A percentile compares a stretch with the other conserved stretches of the same genome.
Evolutionary conservation across 2,888 invertebrate species (phyloP).

Genomic region (Camponotus fellah): DNA sequence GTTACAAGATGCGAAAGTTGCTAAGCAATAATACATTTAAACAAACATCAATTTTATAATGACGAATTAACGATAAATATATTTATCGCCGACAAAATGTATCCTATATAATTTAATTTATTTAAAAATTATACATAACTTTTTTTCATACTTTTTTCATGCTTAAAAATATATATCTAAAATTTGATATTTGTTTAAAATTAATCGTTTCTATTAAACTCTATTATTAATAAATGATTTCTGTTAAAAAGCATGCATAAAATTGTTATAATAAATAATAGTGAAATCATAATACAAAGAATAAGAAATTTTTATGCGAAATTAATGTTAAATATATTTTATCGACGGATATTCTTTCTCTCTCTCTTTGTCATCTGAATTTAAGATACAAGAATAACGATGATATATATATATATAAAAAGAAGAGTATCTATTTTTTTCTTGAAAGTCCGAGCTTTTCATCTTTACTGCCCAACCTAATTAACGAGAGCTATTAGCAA

Average conservation of each 20-base stretch:
- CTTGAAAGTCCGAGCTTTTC: conserved; percentile 17
- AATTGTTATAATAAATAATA: not conserved
- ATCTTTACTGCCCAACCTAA: conserved; percentile 50
- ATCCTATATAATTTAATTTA: not conserved
- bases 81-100: not conserved
- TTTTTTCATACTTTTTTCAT: too few relatives aligned
- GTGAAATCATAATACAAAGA: not conserved
- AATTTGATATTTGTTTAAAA: not conserved
- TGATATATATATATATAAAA: not conserved
- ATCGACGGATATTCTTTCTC: not conserved
- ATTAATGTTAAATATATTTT: not conserved
- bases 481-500: conserved; percentile 56
- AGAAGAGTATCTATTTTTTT: conserved; percentile 28
- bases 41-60: not conserved
- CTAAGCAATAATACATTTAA: not conserved
- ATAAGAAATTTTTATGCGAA: not conserved
- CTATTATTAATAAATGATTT: conserved; percentile 17
- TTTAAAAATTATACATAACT: too few relatives aligned
- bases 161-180: not conserved
- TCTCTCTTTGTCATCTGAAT: not conserved
- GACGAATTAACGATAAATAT: not conserved
- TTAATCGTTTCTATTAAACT: not conserved
- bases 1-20: not conserved
- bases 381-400: not conserved
- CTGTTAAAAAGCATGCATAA: conserved; percentile 14